Conservation (phyloP, 2,113 vertebrate genomes). For the Perca flavescens region DNA sequence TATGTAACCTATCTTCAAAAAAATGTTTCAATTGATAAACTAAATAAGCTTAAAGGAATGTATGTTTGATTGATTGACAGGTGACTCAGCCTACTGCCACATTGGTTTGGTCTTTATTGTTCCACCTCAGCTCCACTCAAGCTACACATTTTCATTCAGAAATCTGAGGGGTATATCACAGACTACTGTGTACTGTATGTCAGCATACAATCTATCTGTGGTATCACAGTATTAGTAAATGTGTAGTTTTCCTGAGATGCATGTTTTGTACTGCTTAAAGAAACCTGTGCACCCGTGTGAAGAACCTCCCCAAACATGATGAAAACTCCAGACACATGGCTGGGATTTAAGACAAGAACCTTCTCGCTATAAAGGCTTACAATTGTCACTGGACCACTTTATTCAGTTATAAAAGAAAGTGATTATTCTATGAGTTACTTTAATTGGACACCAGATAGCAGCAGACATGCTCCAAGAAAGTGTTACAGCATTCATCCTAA, state of each 20-base stretch:
- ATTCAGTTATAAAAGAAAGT: neutral
- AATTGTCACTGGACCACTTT: neutral
- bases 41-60: neutral
- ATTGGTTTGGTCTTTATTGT: neutral
- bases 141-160: neutral
- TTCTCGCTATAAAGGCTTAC: neutral
- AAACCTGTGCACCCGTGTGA: neutral
- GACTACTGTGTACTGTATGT: neutral
- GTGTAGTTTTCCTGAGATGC: neutral
- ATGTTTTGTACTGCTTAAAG: neutral
- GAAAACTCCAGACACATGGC: neutral
- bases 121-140: neutral
- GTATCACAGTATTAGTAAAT: neutral
- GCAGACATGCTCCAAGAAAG: neutral
- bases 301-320: neutral
- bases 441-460: constrained; percentile 7
- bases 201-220: neutral
- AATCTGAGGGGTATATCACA: neutral
- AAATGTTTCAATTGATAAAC: neutral
- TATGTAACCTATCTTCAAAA: neutral
- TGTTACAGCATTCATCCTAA: neutral
- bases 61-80: neutral
- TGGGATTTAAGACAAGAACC: neutral
- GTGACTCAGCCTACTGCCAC: neutral
- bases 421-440: neutral